Base-by-base conservation (phyloP, 2,888 invertebrate genomes). In the Eristalis tenax region DNA sequence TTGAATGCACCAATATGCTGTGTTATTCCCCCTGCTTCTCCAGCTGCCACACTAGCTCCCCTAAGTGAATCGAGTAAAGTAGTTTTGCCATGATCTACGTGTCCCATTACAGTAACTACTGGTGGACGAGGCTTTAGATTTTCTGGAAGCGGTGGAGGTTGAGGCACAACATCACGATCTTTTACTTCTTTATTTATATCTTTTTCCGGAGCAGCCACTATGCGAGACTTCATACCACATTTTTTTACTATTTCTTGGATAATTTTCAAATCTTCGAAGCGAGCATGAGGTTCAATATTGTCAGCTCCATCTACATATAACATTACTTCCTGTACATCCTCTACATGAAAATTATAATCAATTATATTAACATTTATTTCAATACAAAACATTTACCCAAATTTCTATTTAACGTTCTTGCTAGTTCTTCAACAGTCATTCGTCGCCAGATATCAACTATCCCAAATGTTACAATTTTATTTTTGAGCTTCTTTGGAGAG, bases 61-160 rank as follows among this genome's bases (percentile, higher is more conserved):
- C 99, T 93, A 38, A 99, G 93, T 0, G 97, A 94, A 93, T 99
- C 99, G 5, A 99, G 93, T 4, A 99, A 94, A 0, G 99, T 99
- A 2, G 99, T 99, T 94, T 99, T 99, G 4, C 99, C 99, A 94
- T 99, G 99, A 94, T 99, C 99, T 1, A 99, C 99, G 93, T 99
- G 99, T 0, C 99, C 99, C 99, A 99, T 99, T 66, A 99, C 97
- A 5, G 99, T 98, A 0, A 99, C 98, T 0, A 99, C 97, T 0
- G 99, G 98, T 15, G 98, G 97, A 1, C 99, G 95, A 3, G 95
- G 95, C 57, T 95, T 94, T 15, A 98, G 94, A 18, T 94, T 94
- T 65, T 94, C 94, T 4, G 95, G 93, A 15, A 95, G 92, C 1
- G 97, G 94, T 0, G 96, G 95, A 0, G 96, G 96, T 65, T 95